Evolutionary conservation across 1,140 invertebrate species (phyloP), one percentile per base, ranked within the genome.

Genomic region (Megalopta genalis): DNA sequence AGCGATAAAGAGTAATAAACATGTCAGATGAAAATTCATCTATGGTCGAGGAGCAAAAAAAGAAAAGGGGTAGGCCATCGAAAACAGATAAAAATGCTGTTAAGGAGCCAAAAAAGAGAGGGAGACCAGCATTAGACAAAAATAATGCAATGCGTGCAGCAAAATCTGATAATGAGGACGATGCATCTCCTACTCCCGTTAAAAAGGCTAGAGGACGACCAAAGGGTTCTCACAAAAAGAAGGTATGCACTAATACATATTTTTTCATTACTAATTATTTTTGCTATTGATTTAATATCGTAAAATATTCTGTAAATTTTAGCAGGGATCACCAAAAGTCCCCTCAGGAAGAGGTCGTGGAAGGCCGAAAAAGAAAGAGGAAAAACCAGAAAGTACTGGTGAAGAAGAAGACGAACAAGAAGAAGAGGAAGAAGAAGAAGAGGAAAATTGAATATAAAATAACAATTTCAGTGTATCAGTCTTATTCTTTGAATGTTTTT

Each of bases 401-500:
- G 93, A 93, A 66, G 93, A 93, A 75, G 93, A 93, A 42, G 93
- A 93, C 54, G 91, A 93, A 63, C 90, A 93, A 39, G 93, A 93
- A 59, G 91, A 93, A 27, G 93, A 93, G 57, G 93, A 93, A 23
- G 93, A 93, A 42, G 93, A 93, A 66, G 90, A 85, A 5, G 76
- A 92, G 59, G 92, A 93, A 59, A 92, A 91, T 82, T 92, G 88
- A 92, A 59, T 59, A 70, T 73, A 69, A 60, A 77, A 57, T 66
- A 83, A 76, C 62, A 60, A 73, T 81, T 79, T 74, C 73, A 81
- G 78, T 69, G 71, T 72, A 80, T 65, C 64, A 82, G 64, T 79
- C 62, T 70, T 79, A 77, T 81, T 72, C 81, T 85, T 87, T 77
- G 60, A 83, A 84, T 63, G 39, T 69, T 84, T 87, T 77, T 75